A percentile compares a stretch with the other conserved stretches of the same genome.
phyloP scores from a whole-genome alignment of 2,888 invertebrate genomes.

The Folsomia candida region DNA sequence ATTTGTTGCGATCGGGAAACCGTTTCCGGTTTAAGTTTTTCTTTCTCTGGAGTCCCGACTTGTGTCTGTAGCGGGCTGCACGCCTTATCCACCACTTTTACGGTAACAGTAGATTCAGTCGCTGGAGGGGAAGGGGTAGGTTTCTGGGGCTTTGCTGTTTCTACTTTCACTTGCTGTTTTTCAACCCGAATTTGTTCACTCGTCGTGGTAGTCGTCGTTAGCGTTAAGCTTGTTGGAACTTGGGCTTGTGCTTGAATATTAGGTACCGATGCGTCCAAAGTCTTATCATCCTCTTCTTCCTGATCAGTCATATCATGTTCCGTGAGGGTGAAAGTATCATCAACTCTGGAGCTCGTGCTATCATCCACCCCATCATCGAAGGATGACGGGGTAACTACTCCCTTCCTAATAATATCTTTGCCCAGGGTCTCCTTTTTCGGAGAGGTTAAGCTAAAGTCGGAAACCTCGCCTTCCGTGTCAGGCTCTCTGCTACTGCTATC shows the following conservation, averaged over 20 bases:
- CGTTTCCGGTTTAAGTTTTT: conserved; percentile 27
- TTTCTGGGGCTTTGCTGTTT: background rate
- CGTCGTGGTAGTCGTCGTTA: background rate
- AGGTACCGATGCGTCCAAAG: conserved; percentile 29
- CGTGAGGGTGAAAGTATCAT: conserved; percentile 39
- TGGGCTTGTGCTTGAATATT: conserved; percentile 27
- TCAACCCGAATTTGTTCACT: background rate
- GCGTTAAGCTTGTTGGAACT: background rate
- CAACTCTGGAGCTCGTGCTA: conserved; percentile 25
- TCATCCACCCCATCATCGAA: conserved; percentile 48
- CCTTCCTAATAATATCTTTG: background rate
- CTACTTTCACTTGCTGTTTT: conserved; percentile 33
- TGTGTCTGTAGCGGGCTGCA: conserved; percentile 37
- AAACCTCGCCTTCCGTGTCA: conserved; percentile 49
- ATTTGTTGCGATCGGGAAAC: conserved; percentile 41
- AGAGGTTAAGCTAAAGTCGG: conserved; percentile 48
- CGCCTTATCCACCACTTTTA: conserved; percentile 38
- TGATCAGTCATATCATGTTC: conserved; percentile 5
- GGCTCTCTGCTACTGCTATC: conserved; percentile 29
- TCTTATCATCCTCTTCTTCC: conserved; percentile 32
- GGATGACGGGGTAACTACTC: conserved; percentile 35
- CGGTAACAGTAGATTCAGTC: background rate
- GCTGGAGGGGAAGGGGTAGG: conserved; percentile 17
- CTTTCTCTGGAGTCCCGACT: conserved; percentile 26
- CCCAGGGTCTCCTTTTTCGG: conserved; percentile 42